Base-by-base conservation (phyloP, 2,888 invertebrate genomes). In the Synanthedon formicaeformis region DNA sequence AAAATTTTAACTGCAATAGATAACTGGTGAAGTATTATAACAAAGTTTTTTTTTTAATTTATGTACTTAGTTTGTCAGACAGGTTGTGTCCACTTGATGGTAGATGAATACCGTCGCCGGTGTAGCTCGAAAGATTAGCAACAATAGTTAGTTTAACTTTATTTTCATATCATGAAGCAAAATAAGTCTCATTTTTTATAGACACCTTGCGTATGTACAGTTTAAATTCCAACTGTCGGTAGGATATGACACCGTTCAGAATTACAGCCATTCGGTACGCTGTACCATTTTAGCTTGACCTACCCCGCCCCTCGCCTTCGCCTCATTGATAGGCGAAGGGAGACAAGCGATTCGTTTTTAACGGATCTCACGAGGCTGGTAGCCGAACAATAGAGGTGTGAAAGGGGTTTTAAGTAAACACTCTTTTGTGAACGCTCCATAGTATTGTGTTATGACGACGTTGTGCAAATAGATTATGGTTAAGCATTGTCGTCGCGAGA, bases 371-470 rank as follows among this genome's bases (percentile, higher is more conserved):
- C 51, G 54, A 58, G 52, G 63, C 57, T 76, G 78, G 84, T 54
- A 57, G 56, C 45, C 54, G 67, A 76, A 83, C 83, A 84, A 84
- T 81, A 63, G 81, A 83, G 78, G 84, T 83, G 84, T 79, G 82
- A 84, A 84, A 63, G 84, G 84, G 84, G 83, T 84, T 83, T 67
- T 81, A 81, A 78, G 81, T 82, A 84, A 84, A 84, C 82, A 83
- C 78, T 81, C 84, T 83, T 83, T 81, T 84, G 73, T 69, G 73
- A 75, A 67, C 69, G 67, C 72, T 72, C 72, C 76, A 69, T 65
- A 66, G 74, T 68, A 78, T 75, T 78, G 77, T 80, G 75, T 71
- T 49, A 57, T 53, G 54, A 50, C 50, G 45, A 52, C 69, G 67
- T 79, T 75, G 76, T 73, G 78, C 80, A 83, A 84, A 84, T 81